Conservation (phyloP, 1,140 invertebrate species). For the Lordiphosa mommai region DNA sequence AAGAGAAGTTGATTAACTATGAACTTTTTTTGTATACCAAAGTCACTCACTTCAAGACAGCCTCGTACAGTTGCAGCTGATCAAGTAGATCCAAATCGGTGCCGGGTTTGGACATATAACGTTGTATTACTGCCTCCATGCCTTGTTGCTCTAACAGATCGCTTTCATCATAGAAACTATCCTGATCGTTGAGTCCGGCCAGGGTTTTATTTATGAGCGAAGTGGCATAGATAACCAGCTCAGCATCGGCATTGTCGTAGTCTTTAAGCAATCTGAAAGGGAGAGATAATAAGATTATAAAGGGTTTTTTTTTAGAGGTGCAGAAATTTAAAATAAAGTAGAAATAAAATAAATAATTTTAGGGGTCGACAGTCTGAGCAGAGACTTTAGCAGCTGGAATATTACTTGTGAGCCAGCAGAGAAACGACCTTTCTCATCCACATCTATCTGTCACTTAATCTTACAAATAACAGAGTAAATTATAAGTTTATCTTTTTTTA, state of each 20-base stretch:
- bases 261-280: constrained; percentile 91
- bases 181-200: constrained; percentile 97
- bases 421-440: no score
- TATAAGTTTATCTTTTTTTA: no score
- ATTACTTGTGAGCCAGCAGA: no score
- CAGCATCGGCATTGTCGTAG: constrained; percentile 96
- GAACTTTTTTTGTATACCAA: constrained; percentile 83
- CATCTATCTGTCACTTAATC: no score
- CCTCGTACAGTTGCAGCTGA: constrained; percentile 97
- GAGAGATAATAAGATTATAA: no score
- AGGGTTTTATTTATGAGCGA: constrained; percentile 98
- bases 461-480: no score
- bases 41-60: constrained; percentile 89
- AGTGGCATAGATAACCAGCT: constrained; percentile 97
- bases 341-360: no score
- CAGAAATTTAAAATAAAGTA: no score
- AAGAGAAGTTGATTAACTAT: constrained; percentile 77
- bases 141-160: constrained; percentile 98
- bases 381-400: no score
- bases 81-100: constrained; percentile 95
- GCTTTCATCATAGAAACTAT: constrained; percentile 98
- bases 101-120: constrained; percentile 95
- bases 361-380: no score
- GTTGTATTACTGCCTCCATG: constrained; percentile 94
- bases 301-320: no score